phyloP scores from a whole-genome alignment of 2,797 vertebrate species.

The Falco novaeseelandiae region DNA sequence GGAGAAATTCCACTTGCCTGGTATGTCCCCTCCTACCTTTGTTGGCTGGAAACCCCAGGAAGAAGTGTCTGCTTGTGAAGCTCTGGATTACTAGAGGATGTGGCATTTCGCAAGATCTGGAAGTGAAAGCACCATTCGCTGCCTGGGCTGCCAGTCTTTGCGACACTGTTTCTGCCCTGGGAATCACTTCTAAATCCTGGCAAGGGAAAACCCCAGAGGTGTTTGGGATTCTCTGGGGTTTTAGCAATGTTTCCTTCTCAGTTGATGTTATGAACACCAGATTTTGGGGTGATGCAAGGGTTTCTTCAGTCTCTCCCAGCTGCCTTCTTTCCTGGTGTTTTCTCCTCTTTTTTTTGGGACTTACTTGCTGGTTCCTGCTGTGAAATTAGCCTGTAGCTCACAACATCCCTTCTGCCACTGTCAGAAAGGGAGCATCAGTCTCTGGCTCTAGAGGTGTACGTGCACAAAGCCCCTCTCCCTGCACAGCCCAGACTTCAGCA shows the following conservation, averaged over 20 bases:
- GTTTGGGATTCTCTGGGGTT: neutral
- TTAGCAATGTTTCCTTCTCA: neutral
- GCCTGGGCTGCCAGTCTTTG: neutral
- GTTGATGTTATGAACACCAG: fast-evolving
- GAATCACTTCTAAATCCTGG: neutral
- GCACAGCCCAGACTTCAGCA: neutral
- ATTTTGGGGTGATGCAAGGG: neutral
- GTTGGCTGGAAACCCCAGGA: neutral
- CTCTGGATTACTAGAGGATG: neutral
- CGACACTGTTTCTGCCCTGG: neutral
- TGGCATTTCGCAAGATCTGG: neutral
- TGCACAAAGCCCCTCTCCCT: neutral
- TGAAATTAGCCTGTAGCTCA: neutral
- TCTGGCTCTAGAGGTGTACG: neutral
- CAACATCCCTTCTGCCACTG: neutral
- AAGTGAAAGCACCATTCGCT: neutral
- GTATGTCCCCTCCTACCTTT: neutral
- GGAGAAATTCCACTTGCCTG: neutral
- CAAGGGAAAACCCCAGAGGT: neutral
- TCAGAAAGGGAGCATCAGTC: neutral
- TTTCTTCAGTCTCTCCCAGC: neutral
- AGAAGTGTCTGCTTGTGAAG: neutral
- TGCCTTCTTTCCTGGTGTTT: neutral
- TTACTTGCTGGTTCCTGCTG: neutral
- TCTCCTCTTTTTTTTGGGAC: neutral